A percentile compares a stretch with the other conserved stretches of the same genome.
Evolutionary conservation across 92 coral and sea anemone species (phyloP).

Genomic region (Siderastrea radians): DNA sequence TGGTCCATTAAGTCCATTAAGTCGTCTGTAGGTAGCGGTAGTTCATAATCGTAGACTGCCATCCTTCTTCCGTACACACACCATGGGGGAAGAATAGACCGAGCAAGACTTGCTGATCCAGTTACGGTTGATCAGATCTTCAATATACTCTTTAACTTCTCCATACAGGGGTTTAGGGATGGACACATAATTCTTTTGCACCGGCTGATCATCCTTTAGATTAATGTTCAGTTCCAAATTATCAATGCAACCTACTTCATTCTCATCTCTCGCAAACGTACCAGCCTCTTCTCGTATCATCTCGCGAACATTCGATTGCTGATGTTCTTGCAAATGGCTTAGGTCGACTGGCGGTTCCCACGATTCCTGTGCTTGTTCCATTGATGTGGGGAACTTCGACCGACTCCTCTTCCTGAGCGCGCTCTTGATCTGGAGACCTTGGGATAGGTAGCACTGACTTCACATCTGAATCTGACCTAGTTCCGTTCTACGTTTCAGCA

Average conservation of each 20-base stretch:
- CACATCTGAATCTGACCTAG: constrained; percentile 41
- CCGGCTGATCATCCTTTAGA: constrained; percentile 43
- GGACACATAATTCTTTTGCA: constrained; percentile 24
- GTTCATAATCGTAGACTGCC: constrained; percentile 36
- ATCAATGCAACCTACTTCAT: constrained; percentile 56
- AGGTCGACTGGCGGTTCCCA: constrained; percentile 46
- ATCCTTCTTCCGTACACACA: constrained; percentile 62
- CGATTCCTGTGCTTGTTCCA: not conserved
- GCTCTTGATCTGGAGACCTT: not conserved
- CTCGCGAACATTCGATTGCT: constrained; percentile 10
- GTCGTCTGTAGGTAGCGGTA: too few relatives aligned
- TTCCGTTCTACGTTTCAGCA: constrained; percentile 39
- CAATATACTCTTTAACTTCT: constrained; percentile 55
- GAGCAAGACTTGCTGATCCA: constrained; percentile 67
- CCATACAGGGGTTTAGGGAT: constrained; percentile 51
- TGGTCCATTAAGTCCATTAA: too few relatives aligned
- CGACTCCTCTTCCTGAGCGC: not conserved
- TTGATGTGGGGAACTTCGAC: not conserved
- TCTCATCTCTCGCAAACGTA: constrained; percentile 43
- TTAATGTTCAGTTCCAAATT: constrained; percentile 47
- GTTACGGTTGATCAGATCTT: constrained; percentile 47
- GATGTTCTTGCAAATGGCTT: constrained; percentile 23
- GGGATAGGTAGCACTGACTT: constrained; percentile 44
- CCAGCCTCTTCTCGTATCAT: constrained; percentile 41
- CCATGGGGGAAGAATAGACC: constrained; percentile 60